Percentiles rank a stretch among this genome's conserved stretches.
phyloP scores from a whole-genome alignment of 2,797 vertebrate species.

The Hydrophis major region DNA sequence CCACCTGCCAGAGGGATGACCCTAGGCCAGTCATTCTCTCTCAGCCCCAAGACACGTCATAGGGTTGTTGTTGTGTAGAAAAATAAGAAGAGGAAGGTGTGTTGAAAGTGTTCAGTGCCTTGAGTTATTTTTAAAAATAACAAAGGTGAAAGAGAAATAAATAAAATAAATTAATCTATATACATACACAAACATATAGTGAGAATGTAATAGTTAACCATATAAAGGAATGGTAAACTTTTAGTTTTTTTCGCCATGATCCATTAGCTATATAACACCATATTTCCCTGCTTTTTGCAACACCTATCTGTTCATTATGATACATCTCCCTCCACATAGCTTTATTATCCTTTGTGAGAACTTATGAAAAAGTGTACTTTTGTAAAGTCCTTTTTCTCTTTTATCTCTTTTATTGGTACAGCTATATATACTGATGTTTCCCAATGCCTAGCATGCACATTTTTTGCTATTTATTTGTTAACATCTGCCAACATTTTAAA shows the following conservation, averaged over 20 bases:
- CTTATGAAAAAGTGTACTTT: background rate
- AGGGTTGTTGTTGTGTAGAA: background rate
- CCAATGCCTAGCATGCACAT: background rate
- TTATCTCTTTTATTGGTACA: background rate
- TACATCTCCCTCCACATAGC: background rate
- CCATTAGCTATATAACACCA: background rate
- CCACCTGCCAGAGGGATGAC: background rate
- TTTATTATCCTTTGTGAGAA: background rate
- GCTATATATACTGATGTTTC: background rate
- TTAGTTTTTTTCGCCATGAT: background rate
- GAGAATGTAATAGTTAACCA: background rate
- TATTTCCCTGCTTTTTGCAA: background rate
- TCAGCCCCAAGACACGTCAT: background rate
- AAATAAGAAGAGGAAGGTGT: background rate
- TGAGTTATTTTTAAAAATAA: background rate
- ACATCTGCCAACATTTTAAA: background rate
- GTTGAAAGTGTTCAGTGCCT: background rate
- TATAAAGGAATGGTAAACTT: background rate
- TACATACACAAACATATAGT: too few relatives aligned
- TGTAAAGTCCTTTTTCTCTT: background rate
- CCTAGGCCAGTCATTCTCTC: background rate
- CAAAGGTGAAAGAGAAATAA: background rate
- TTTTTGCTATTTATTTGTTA: background rate
- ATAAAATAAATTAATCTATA: background rate
- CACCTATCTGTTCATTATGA: background rate